Evolutionary conservation across 2,113 vertebrate species (phyloP), one percentile per base, ranked within the genome.

Genomic region (Malurus cyaneus): DNA sequence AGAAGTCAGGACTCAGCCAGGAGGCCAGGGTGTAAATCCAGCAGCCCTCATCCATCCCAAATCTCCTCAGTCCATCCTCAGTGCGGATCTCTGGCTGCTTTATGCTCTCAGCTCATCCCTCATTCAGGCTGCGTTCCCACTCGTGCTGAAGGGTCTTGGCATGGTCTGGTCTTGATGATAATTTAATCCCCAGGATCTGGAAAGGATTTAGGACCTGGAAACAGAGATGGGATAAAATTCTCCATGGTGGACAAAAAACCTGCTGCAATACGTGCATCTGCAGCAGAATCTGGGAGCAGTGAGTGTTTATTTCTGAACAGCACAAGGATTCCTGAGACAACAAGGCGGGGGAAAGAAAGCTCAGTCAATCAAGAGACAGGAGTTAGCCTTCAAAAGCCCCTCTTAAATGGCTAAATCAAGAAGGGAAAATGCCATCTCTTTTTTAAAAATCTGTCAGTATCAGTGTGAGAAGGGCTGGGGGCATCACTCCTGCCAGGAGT

Each of bases 171-270:
- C 72, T 80, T 81, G 93, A 81, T 84, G 53, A 87, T 65, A 87
- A 79, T 71, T 78, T 94, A 92, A 96, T 93, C 89, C 69, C 1
- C 1, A 39, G 80, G 74, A 79, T 85, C 73, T 89, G 65, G 53
- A 81, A 92, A 76, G 78, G 85, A 93, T 94, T 89, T 94, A 53
- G 66, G 59, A 56, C n/a, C 50, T 92, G 59, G 62, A 88, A 94
- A 88, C 15, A 86, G 46, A 82, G 49, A 81, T 72, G 59, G 46
- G 44, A 89, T 82, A 82, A 94, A 96, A 93, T 53, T 31, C 66
- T 79, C n/a, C 15, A 9, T 1, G 0, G 36, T 53, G 46, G 59
- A 61, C 67, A 80, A 57, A 86, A 78, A 46, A 1, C 20, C 20
- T 52, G 21, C 14, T 18, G 56, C 15, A 36, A 11, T 44, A 46